Base-by-base conservation (phyloP, 2,888 invertebrate species). In the Erynnis tages region DNA sequence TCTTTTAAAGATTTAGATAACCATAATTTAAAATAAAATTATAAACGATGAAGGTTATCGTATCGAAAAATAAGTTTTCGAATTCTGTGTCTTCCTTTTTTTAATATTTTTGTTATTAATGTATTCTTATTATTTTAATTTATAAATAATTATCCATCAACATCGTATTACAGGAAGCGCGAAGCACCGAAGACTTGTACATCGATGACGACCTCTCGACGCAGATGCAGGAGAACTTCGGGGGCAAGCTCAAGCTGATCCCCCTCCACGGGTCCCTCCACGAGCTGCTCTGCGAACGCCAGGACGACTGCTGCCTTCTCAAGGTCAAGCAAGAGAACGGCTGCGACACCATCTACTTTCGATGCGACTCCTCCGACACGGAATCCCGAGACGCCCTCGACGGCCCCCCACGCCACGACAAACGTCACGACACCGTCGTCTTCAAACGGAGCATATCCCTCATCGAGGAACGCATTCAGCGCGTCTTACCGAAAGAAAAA, bases 171-270 rank as follows among this genome's bases (percentile, higher is more conserved):
- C 72, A 90, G 90, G 86, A 90, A 79, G 89, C 89, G 65, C 79
- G 79, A 67, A 90, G 90, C 68, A 90, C 90, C n/a, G 91, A 91
- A 58, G 91, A 91, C 63, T 66, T 91, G 41, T 91, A 91, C 73
- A 91, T 91, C 62, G 91, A 91, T 67, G 91, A 91, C 68, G 91
- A 91, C 59, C 68, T 91, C 25, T 86, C 89, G 1, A 79, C 86
- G 1, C 83, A 87, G 16, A 76, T 86, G 78, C 85, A 86, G 56
- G 88, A 88, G 47, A 83, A 82, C 66, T 88, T 88, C 62, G 85
- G 86, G 53, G 85, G 85, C 1, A 71, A 67, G 53, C 81, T 89
- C 54, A 82, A 83, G 56, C 70, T 89, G 27, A 81, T 87, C 6
- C 90, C 90, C 0, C 60, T 89, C 6, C 84, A 85, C 67, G 84